Base-by-base conservation (phyloP, 2,113 vertebrate species). In the Caloenas nicobarica region DNA sequence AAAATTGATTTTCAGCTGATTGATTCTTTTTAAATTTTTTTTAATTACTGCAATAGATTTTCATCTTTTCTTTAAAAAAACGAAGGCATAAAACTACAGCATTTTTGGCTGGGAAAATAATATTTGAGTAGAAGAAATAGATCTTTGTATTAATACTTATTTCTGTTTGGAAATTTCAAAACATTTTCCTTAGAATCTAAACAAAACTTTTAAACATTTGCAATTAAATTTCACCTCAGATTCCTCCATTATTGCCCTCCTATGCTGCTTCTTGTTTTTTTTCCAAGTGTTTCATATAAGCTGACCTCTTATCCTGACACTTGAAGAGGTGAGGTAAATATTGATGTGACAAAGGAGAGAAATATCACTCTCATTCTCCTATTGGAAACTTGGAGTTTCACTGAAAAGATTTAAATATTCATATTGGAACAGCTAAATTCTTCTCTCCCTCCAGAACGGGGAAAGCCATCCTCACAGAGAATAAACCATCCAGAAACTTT, bases 401-500 rank as follows among this genome's bases (percentile, higher is more conserved):
- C 36, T 42, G 26, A 23, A 38, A 58, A 84, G 2, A 26, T 61
- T 81, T 84, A 46, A 60, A 3, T 74, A 21, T 16, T 62, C 51
- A 4, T 33, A 33, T 53, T 10, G 10, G 12, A 56, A 14, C 2
- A 2, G 25, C 15, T 57, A 31, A 48, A 9, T 16, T 60, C 69
- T 84, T 66, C 34, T 11, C 3, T 74, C 3, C 0, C 23, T 4
- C 7, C 8, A 54, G 17, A 36, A 58, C 10, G 9, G 16, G 3
- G 4, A 66, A 62, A 82, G 14, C 2, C 22, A 64, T 34, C 8
- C 6, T 60, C 29, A 26, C 2, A 6, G 36, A 44, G 19, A 68
- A 64, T 13, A 62, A 85, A 71, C 9, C 7, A 21, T 11, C 9
- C 23, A 42, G 44, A 71, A 73, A n/a, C 44, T 31, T 88, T 48